phyloP scores from a whole-genome alignment of 2,113 vertebrate species.

The Pyxicephalus adspersus region DNA sequence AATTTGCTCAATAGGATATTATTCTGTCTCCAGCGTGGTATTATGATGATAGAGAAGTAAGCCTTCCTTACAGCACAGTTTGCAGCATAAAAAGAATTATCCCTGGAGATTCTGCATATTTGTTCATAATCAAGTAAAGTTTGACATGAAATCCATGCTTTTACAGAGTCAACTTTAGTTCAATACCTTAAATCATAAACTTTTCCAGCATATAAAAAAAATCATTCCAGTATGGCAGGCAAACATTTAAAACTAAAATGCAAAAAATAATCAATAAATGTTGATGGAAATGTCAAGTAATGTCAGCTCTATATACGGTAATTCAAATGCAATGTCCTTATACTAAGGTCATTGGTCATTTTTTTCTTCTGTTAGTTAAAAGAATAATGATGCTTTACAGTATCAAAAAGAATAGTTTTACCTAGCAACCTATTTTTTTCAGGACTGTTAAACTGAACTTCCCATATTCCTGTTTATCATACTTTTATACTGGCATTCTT shows the following conservation, averaged over 20 bases:
- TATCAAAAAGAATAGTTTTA: too few species aligned
- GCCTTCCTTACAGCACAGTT: constrained; percentile 32
- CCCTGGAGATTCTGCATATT: constrained; percentile 26
- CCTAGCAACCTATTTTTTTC: too few species aligned
- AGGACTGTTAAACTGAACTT: too few species aligned
- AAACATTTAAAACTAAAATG: neutral
- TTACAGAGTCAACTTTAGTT: constrained; percentile 42
- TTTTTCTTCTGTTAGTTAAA: too few species aligned
- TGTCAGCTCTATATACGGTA: too few species aligned
- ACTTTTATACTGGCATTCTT: too few species aligned
- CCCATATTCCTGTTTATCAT: too few species aligned
- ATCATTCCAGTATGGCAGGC: neutral
- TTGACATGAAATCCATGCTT: constrained; percentile 48
- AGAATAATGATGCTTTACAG: too few species aligned
- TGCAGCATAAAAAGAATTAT: constrained; percentile 44
- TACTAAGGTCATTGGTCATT: too few species aligned
- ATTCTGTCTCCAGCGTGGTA: constrained; percentile 25
- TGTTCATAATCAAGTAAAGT: constrained; percentile 41
- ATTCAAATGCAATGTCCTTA: too few species aligned
- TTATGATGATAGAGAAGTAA: constrained; percentile 16
- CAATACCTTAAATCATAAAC: constrained; percentile 16
- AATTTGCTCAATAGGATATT: neutral
- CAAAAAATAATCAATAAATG: neutral
- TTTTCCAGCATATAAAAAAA: neutral
- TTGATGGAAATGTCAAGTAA: too few species aligned